A percentile compares a stretch with the other conserved stretches of the same genome.
Conservation (phyloP, 2,888 invertebrate genomes). For the Timema cristinae region DNA sequence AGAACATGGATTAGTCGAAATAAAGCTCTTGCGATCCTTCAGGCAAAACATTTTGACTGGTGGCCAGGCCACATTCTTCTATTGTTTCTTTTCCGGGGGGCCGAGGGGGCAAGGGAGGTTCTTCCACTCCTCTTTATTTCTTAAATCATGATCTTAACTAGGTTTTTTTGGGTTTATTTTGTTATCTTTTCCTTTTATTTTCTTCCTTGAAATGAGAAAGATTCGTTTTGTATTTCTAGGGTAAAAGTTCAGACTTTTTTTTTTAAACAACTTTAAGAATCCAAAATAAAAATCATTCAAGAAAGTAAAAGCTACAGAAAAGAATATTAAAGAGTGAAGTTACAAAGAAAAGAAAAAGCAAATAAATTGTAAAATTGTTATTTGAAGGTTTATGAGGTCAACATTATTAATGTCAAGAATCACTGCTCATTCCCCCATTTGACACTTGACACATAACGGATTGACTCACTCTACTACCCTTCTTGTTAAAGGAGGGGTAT, state of each 20-base stretch:
- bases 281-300: background rate
- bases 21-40: constrained; percentile 22
- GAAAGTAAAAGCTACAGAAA: background rate
- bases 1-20: constrained; percentile 21
- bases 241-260: constrained; percentile 11
- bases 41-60: constrained; percentile 25
- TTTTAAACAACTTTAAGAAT: background rate
- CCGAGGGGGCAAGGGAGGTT: too few species aligned
- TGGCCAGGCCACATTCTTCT: constrained; percentile 20
- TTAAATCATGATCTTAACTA: background rate
- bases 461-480: too few species aligned
- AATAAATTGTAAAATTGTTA: too few species aligned
- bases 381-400: too few species aligned
- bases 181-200: background rate
- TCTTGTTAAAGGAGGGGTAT: too few species aligned
- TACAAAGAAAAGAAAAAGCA: too few species aligned
- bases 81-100: constrained; percentile 12
- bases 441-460: too few species aligned
- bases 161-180: too few species aligned
- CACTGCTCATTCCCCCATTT: too few species aligned
- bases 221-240: constrained; percentile 14
- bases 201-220: constrained; percentile 6
- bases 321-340: background rate
- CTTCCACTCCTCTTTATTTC: constrained; percentile 13
- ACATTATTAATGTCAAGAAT: too few species aligned